Conservation (phyloP, 2,888 invertebrate genomes). For the Rhogogaster chlorosoma region DNA sequence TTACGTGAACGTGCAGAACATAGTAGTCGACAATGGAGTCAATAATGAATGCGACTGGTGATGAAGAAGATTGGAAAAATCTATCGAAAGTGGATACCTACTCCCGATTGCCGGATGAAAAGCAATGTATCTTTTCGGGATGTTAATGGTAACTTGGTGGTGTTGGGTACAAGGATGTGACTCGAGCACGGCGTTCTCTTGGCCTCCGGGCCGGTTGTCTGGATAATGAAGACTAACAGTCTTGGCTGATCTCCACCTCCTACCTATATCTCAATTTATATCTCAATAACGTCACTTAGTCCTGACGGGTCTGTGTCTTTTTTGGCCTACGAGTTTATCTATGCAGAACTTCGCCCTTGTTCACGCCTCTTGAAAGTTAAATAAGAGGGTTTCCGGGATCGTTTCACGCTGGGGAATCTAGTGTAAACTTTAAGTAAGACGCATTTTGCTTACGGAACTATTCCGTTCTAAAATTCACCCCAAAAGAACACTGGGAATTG, state of each 20-base stretch:
- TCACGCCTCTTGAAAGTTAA: slow-evolving; percentile 40
- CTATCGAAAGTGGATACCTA: neutral
- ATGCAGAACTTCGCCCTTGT: slow-evolving; percentile 51
- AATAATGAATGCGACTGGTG: slow-evolving; percentile 12
- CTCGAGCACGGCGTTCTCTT: neutral
- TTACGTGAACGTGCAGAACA: neutral
- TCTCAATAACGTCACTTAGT: slow-evolving; percentile 75
- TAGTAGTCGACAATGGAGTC: neutral
- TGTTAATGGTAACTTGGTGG: slow-evolving; percentile 30
- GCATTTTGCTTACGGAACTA: slow-evolving; percentile 56
- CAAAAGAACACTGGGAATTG: neutral
- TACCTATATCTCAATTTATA: slow-evolving; percentile 76
- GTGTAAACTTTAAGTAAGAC: slow-evolving; percentile 24
- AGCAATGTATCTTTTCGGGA: slow-evolving; percentile 40
- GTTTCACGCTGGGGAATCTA: slow-evolving; percentile 4
- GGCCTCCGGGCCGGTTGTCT: slow-evolving; percentile 66
- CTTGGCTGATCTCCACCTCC: slow-evolving; percentile 73
- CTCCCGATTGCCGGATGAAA: neutral
- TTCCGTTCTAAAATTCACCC: slow-evolving; percentile 32
- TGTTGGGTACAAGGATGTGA: slow-evolving; percentile 22
- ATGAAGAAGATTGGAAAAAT: slow-evolving; percentile 32
- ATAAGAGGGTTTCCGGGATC: slow-evolving; percentile 45
- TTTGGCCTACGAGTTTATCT: slow-evolving; percentile 32
- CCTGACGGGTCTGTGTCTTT: slow-evolving; percentile 57
- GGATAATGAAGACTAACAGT: slow-evolving; percentile 77